Base-by-base conservation (phyloP, 2,888 invertebrate species). In the Phyllotreta cruciferae region DNA sequence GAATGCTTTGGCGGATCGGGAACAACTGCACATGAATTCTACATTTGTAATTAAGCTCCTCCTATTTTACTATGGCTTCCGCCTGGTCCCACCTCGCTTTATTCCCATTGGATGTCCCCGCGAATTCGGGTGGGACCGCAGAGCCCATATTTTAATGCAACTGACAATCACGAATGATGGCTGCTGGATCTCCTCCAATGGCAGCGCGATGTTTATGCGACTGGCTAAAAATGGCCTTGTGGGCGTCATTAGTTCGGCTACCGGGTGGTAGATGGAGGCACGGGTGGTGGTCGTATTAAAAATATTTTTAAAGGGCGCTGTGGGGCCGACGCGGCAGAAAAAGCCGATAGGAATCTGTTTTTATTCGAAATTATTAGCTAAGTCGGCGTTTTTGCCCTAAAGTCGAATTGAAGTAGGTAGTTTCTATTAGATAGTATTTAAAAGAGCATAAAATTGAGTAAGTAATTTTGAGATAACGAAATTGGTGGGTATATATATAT, bases 141-240 rank as follows among this genome's bases (percentile, higher is more conserved):
- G 56, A 66, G 69, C 64, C 68, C 73, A 74, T 81, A 79, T 76
- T 79, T 79, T 76, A 77, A 71, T 68, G 70, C 70, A 75, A 73
- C 69, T 75, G 77, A 74, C 77, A 74, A 79, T 80, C 77, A 78
- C 78, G 77, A 80, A 82, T 81, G 79, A 85, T 85, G 85, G 85
- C 85, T 79, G 83, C 80, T 75, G 50, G 10, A 60, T 53, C 61
- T 72, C 74, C 73, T 73, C 85, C 84, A 85, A 84, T 84, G 79
- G 70, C 66, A 63, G 63, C 64, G 54, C 11, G 7, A 55, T 66
- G 52, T 66, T 72, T 71, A 72, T 73, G 75, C 74, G 76, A 75
- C 73, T 69, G 63, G 72, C 65, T n/a, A 47, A 54, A 44, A 38
- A 24, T 14, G 10, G 47, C 10, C 41, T 36, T 11, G 37, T 45